These are phyloP conservation scores for Harpalus rubripes DNA, from an alignment of 2,888 invertebrate genomes.

Conservation along the genomic window DNA sequence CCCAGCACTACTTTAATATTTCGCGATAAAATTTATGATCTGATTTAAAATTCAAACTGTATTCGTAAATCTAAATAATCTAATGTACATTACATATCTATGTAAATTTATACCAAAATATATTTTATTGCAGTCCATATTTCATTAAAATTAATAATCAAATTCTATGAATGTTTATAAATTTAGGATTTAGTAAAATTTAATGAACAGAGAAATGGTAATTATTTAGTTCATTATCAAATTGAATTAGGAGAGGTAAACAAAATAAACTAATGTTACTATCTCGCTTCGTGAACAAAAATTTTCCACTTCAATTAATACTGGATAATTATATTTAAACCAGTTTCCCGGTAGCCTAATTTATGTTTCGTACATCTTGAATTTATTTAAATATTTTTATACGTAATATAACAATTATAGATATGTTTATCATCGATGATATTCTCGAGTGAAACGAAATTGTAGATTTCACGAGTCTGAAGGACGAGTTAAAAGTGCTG, in stretches of 20 bases:
- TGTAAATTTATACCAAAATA: conserved; percentile 2
- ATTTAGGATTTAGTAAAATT: background rate
- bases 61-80: conserved; percentile 3
- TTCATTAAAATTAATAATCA: conserved; percentile 7
- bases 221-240: background rate
- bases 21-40: conserved; percentile 3
- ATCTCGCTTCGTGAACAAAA: background rate
- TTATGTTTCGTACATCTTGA: too few species aligned
- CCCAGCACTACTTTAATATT: background rate
- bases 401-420: too few species aligned
- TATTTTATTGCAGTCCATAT: background rate
- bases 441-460: too few species aligned
- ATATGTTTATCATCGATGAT: too few species aligned
- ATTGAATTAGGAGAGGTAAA: background rate
- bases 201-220: background rate
- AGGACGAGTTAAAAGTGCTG: too few species aligned
- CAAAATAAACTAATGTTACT: background rate
- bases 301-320: background rate
- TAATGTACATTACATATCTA: conserved; percentile 3
- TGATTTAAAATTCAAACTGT: background rate
- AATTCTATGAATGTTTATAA: background rate
- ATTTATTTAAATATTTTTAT: too few species aligned
- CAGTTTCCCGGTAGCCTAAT: too few species aligned
- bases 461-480: too few species aligned
- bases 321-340: background rate